phyloP scores from a whole-genome alignment of 2,797 vertebrate genomes.

The Sebastolobus alascanus region DNA sequence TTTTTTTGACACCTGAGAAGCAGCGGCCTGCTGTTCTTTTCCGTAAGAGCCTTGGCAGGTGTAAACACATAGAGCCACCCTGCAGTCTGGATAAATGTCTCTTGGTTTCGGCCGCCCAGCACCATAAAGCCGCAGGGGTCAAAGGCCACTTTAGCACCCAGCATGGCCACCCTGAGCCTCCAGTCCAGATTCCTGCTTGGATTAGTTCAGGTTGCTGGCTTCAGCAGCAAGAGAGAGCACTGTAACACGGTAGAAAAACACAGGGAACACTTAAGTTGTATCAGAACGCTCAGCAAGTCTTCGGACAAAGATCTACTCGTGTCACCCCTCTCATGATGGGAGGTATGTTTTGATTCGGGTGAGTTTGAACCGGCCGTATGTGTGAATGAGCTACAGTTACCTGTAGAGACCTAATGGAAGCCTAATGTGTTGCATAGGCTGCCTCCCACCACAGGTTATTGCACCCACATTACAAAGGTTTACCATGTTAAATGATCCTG shows the following conservation, averaged over 20 bases:
- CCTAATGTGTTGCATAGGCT: conserved; percentile 31
- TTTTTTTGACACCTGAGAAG: conserved; percentile 60
- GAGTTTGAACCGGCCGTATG: conserved; percentile 12
- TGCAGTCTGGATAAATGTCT: conserved; percentile 59
- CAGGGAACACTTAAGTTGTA: conserved; percentile 17
- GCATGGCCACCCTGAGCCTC: conserved; percentile 52
- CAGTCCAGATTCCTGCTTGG: conserved; percentile 75
- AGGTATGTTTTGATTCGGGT: conserved; percentile 35
- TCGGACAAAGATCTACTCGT: conserved; percentile 44
- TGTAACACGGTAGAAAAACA: conserved; percentile 51
- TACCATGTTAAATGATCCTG: conserved; percentile 56
- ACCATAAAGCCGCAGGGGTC: conserved; percentile 47
- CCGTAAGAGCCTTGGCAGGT: conserved; percentile 46
- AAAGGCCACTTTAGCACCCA: conserved; percentile 63
- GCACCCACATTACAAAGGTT: conserved; percentile 59
- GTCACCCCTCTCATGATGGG: neutral
- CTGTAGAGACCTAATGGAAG: conserved; percentile 21
- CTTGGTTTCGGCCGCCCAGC: conserved; percentile 28
- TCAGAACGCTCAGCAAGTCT: conserved; percentile 52
- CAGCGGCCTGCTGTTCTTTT: conserved; percentile 54
- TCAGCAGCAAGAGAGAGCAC: conserved; percentile 49
- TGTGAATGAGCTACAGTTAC: conserved; percentile 43
- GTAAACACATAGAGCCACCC: conserved; percentile 50
- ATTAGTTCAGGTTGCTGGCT: conserved; percentile 78
- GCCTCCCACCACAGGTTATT: conserved; percentile 42